Conservation (phyloP, 2,797 vertebrate species). For the Chrysolophus pictus region DNA sequence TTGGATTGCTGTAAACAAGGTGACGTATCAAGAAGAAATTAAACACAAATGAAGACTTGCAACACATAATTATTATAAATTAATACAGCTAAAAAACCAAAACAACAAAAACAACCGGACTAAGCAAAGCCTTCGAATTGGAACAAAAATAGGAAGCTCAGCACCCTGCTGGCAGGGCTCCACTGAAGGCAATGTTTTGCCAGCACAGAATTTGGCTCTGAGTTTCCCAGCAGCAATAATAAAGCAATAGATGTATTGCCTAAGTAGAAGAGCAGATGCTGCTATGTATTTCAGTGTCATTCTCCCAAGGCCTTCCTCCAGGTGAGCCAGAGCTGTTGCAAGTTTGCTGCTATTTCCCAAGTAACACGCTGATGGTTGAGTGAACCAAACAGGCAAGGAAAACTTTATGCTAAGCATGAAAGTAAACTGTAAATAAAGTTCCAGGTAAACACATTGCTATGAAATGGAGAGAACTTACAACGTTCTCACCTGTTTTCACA, state of each 20-base stretch:
- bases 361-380: background rate
- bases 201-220: conserved; percentile 43
- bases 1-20: background rate
- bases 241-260: conserved; percentile 52
- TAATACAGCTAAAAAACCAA: conserved; percentile 36
- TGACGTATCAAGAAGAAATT: background rate
- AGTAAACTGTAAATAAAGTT: background rate
- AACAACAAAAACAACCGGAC: background rate
- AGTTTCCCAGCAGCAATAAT: conserved; percentile 61
- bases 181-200: conserved; percentile 13
- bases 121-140: background rate
- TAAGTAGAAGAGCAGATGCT: conserved; percentile 51
- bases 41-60: background rate
- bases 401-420: background rate
- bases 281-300: background rate
- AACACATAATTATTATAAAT: conserved; percentile 57
- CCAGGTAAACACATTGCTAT: background rate
- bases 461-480: background rate
- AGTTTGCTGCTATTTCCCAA: background rate
- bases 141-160: conserved; percentile 67
- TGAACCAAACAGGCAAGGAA: background rate
- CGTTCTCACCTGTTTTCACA: background rate
- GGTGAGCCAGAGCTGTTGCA: rapidly evolving
- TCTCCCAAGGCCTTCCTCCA: conserved; percentile 30
- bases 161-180: conserved; percentile 48